Conservation (phyloP, 2,797 vertebrate species). For the Sebastes dallii region DNA sequence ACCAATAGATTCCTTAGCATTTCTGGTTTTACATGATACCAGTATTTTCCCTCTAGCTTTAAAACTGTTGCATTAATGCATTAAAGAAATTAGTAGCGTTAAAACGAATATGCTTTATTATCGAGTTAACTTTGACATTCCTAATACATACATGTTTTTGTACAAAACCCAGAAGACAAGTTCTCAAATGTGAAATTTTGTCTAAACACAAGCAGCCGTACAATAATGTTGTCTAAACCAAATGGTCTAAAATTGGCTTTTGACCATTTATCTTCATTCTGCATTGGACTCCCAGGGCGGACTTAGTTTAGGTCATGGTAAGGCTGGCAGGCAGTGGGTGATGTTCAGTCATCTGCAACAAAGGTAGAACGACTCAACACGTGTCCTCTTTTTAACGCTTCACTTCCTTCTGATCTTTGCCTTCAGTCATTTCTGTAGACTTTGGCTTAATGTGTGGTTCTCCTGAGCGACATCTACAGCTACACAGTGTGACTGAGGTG, state of each 20-base stretch:
- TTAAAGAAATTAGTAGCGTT: no score
- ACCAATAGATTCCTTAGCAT: no score
- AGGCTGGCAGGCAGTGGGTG: background rate
- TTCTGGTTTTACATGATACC: no score
- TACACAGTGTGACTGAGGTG: background rate
- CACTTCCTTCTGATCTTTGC: constrained; percentile 14
- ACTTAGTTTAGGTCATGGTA: background rate
- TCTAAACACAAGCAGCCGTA: background rate
- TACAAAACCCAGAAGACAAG: background rate
- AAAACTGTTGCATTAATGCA: no score
- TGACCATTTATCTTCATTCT: background rate
- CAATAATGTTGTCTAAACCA: background rate
- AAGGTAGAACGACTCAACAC: background rate
- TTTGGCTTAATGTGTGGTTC: background rate
- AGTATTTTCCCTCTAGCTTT: no score
- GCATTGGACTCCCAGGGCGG: background rate
- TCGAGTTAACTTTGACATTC: no score
- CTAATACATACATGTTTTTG: background rate
- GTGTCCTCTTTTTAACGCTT: constrained; percentile 12
- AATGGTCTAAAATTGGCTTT: background rate
- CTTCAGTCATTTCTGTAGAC: constrained; percentile 15
- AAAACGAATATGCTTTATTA: no score
- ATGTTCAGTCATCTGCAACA: constrained; percentile 39
- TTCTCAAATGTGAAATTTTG: background rate
- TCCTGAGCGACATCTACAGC: background rate